Base-by-base conservation (phyloP, 2,888 invertebrate species). In the Conops quadrifasciatus region DNA sequence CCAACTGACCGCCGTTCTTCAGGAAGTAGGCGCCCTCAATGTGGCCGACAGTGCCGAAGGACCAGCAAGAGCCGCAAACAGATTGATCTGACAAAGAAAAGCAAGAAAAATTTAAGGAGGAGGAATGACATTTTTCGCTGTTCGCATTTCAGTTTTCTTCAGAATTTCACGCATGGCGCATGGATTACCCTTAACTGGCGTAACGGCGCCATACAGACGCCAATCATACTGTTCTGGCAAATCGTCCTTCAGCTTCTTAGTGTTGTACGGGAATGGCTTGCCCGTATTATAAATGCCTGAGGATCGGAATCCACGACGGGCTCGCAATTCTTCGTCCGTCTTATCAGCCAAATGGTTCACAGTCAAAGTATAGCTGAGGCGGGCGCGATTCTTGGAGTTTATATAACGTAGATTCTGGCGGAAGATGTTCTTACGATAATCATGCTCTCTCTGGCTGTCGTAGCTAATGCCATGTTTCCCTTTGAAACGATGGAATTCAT, bases 31-130 rank as follows among this genome's bases (percentile, higher is more conserved):
- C 95, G 0, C 97, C 97, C 87, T 98, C 98, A 71, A 98, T 90
- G 0, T 96, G 90, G 11, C 97, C 97, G 71, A 94, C 92, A 0
- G 97, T 96, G 28, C 97, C 97, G 87, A 97, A 98, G 74, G 95
- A 95, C 97, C 97, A 97, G 80, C 97, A 98, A 0, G 96, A 97
- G 0, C 98, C 98, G 86, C 98, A 98, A 13, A 97, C 95, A 0
- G 96, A 96, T 87, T 98, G 98, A 89, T 98, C 97, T 93, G 81
- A n/a, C 77, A 28, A 13, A 47, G 73, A 47, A 49, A 53, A 53
- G 2, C n/a, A 47, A 45, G 47, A n/a, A 16, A 13, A 60, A 24
- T 21, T 19, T 45, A 4, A 58, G 21, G 15, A 43, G 2, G n/a
- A 67, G 47, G n/a, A 19, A 67, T n/a, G n/a, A n/a, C n/a, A n/a